Base-by-base conservation (phyloP, 64 coral and sea anemone species). In the Dendronephthya gigantea region DNA sequence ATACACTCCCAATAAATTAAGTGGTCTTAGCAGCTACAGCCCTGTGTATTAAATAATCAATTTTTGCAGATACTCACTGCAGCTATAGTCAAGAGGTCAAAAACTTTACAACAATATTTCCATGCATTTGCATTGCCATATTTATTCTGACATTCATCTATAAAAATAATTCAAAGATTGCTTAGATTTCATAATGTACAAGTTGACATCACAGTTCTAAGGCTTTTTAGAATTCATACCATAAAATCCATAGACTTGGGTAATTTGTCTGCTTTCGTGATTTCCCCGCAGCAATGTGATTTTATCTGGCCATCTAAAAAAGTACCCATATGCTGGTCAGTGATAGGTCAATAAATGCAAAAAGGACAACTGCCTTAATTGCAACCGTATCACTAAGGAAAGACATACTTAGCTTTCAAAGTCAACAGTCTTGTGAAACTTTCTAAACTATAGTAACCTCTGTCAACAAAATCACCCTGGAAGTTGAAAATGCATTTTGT, bases 51-150 rank as follows among this genome's bases (percentile, higher is more conserved):
- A 39, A 39, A 22, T 40, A 8, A 34, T 39, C 25, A 25, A 1
- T 45, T 2, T 31, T 50, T n/a, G 29, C 41, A 6, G 2, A 56
- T 22, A 93, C 95, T 85, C 88, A 98, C 95, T 49, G 95, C 95
- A 38, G 95, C 95, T 29, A 98, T 83, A 23, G 95, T 98, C 48
- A 98, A 69, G 9, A 98, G 89, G 68, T 98, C 95, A 91, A 98
- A 98, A n/a, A 98, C 95, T 90, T 98, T 98, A 49, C 95, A 98
- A 34, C 92, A 93, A 40, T 98, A 98, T 90, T 92, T 91, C 95
- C 95, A 98, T 33, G 95, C 95, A 90, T 98, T 98, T 13, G 95
- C 95, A 98, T 98, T 98, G 33, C 95, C 95, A 92, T 98, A 98
- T 83, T 98, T 98, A 58, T 92, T 86, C 16, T 98, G 95, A 70